A percentile compares a stretch with the other conserved stretches of the same genome.
phyloP scores from a whole-genome alignment of 2,797 vertebrate genomes.

The Galagoides demidoff region DNA sequence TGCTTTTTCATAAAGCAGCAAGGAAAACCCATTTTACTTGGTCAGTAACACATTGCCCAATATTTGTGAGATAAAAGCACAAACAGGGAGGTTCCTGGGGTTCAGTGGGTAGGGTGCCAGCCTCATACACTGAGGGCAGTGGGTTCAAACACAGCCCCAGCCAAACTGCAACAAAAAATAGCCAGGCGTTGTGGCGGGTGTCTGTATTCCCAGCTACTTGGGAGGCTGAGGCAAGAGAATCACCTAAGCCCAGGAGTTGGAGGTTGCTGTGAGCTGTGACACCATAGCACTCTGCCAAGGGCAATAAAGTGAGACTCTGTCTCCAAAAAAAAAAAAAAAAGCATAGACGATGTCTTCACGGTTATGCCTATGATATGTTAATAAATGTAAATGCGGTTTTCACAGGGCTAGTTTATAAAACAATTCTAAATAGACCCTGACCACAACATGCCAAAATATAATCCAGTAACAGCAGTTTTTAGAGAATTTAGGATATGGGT shows the following conservation, averaged over 20 bases:
- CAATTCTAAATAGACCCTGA: background rate
- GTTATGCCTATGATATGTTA: rapidly evolving
- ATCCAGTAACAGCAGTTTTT: background rate
- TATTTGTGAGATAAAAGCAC: conserved; percentile 35
- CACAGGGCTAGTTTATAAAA: background rate
- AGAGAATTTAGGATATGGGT: background rate
- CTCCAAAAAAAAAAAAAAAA: background rate
- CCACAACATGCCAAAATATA: background rate
- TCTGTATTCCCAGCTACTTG: too few relatives aligned
- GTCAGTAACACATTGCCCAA: background rate
- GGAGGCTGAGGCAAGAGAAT: too few relatives aligned
- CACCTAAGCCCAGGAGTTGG: too few relatives aligned
- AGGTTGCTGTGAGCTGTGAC: too few relatives aligned
- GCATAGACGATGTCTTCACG: background rate
- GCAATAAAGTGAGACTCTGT: too few relatives aligned
- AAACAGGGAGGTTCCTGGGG: background rate
- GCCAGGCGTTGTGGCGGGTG: too few relatives aligned
- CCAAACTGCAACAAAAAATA: too few relatives aligned
- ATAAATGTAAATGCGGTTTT: background rate
- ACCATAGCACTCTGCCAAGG: too few relatives aligned
- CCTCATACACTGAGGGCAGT: too few relatives aligned
- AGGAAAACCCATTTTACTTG: conserved; percentile 35
- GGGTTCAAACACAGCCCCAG: too few relatives aligned
- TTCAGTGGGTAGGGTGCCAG: too few relatives aligned
- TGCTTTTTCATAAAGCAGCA: background rate